Base-by-base conservation (phyloP, 2,888 invertebrate species). In the Cenopis cana region DNA sequence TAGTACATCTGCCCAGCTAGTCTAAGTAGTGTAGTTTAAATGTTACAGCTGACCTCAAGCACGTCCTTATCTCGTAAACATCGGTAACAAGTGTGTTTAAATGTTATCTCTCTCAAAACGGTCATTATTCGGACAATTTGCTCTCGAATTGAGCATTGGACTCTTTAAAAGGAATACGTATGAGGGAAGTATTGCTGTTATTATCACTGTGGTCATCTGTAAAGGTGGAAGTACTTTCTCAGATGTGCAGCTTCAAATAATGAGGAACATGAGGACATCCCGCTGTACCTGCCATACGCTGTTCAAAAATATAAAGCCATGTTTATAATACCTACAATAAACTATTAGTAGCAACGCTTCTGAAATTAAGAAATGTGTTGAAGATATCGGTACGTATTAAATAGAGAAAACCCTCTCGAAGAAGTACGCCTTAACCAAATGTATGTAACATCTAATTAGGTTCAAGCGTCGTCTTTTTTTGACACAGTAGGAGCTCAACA, bases 1-100 rank as follows among this genome's bases (percentile, higher is more conserved):
- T 10, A 5, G 36, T 50, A 50, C 20, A 46, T 56, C 14, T 20
- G n/a, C 24, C n/a, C 17, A 49, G 17, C 20, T 61, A 24, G 54
- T 41, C 18, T 68, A 54, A 52, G 59, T 10, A 55, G 24, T 59
- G 60, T 38, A 54, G 52, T 65, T 69, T 66, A 60, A 61, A 24
- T 62, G n/a, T 36, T 33, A 49, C 52, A 38, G 38, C 41, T 52
- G 61, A 17, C 29, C 10, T 20, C 46, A 24, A 8, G 29, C 50
- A 52, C 60, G 76, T 76, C 69, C 75, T 38, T 74, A 69, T 74
- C 73, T 70, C 71, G 74, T 72, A 73, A 76, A 77, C 76, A 78
- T 78, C 77, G 76, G 81, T 81, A 79, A 74, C 67, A 70, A 64
- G 74, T 76, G 74, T 67, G 71, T 75, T 66, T 75, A 77, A 77